Evolutionary conservation across 2,888 invertebrate species (phyloP).

Genomic region (Spatulosminthurus flaviceps): DNA sequence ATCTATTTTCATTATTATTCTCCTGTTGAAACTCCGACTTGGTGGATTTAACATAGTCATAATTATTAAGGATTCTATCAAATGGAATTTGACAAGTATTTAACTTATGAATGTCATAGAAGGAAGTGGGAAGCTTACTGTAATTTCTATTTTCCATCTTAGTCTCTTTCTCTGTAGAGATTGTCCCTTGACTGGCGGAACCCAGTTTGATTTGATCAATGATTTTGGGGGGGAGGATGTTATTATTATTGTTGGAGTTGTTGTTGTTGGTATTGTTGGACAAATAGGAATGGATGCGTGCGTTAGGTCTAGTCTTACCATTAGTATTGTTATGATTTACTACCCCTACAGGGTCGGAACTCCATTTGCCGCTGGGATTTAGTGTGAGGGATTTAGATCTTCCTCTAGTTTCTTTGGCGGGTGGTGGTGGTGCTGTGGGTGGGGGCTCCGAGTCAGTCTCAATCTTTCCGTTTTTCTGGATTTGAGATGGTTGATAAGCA

Average conservation of each 20-base stretch:
- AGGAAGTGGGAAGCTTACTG: slow-evolving; percentile 49
- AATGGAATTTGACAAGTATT: slow-evolving; percentile 12
- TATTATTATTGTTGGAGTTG: no score
- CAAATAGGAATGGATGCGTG: slow-evolving; percentile 23
- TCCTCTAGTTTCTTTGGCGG: not conserved
- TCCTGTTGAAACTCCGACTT: not conserved
- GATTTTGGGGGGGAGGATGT: not conserved
- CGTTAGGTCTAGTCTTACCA: slow-evolving; percentile 45
- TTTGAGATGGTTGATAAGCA: not conserved
- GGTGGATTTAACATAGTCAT: not conserved
- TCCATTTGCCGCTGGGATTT: not conserved
- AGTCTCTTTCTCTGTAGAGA: not conserved
- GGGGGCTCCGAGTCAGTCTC: not conserved
- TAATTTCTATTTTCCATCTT: slow-evolving; percentile 45
- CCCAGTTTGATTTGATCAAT: not conserved
- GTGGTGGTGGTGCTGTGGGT: slow-evolving; percentile 8
- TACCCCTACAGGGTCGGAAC: not conserved
- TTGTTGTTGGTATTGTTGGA: no score
- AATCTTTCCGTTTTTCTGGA: no score
- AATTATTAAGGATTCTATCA: not conserved
- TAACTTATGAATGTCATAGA: slow-evolving; percentile 40
- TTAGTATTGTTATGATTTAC: not conserved
- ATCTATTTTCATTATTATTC: not conserved
- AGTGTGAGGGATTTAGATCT: not conserved
- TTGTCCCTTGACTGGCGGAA: not conserved